A percentile compares a stretch with the other conserved stretches of the same genome.
Evolutionary conservation across 2,888 invertebrate genomes (phyloP).

Genomic region (Ferrisia virgata): DNA sequence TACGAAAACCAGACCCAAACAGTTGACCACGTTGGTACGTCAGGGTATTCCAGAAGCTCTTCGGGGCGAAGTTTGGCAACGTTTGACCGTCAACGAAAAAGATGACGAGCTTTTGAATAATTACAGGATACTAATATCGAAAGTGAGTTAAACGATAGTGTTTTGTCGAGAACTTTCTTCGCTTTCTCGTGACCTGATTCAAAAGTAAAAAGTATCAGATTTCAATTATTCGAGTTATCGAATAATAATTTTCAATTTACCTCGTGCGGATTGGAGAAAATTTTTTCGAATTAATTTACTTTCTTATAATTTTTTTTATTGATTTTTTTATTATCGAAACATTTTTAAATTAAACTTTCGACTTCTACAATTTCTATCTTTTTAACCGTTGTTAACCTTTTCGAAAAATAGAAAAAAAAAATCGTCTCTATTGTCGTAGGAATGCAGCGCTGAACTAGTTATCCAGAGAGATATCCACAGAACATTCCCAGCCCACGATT

Average conservation of each 20-base stretch:
- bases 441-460: slow-evolving; percentile 90
- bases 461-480: slow-evolving; percentile 95
- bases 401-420: no score
- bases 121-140: slow-evolving; percentile 87
- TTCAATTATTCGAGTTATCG: background rate
- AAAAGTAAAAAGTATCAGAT: no score
- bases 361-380: no score
- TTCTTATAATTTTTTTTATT: no score
- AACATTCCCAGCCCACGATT: slow-evolving; percentile 98
- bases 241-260: no score
- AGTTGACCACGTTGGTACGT: slow-evolving; percentile 73
- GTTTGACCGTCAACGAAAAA: slow-evolving; percentile 83
- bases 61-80: slow-evolving; percentile 96
- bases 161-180: background rate
- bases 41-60: slow-evolving; percentile 93
- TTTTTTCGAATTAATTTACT: no score
- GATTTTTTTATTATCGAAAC: no score
- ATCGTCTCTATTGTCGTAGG: slow-evolving; percentile 62
- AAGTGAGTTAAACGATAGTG: slow-evolving; percentile 64
- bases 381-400: background rate
- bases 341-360: no score
- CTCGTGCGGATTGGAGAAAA: no score
- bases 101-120: slow-evolving; percentile 83
- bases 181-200: background rate
- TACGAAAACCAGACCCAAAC: slow-evolving; percentile 65